Evolutionary conservation across 2,113 vertebrate species (phyloP), one percentile per base, ranked within the genome.

Genomic region (Polypterus bichir): DNA sequence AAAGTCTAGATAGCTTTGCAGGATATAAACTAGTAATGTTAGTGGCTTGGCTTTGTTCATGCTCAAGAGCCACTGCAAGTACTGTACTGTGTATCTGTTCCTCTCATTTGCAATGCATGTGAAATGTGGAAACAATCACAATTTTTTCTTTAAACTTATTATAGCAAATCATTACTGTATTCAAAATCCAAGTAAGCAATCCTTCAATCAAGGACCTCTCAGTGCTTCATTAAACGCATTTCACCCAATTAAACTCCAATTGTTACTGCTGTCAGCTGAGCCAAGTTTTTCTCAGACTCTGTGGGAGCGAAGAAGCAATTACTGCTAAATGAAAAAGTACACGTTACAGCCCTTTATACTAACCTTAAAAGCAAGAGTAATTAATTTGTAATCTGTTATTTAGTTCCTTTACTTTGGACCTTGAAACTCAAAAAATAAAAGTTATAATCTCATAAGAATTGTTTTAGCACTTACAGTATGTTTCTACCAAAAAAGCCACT

Each of bases 181-280:
- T 27, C 7, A 9, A 49, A 49, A 49, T 7, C 11, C 5, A 68
- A 58, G 52, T 44, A 8, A 64, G 65, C 9, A 10, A 10, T 7
- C 47, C 11, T 49, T 49, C 59, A 60, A 6, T 60, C 59, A 27
- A 7, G 44, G n/a, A 27, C 56, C 44, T 58, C 27, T 48, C 46
- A 60, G 46, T 49, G n/a, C 6, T 49, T 49, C 47, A 49, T 49
- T 60, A 27, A 51, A 60, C 4, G 11, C 11, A 49, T 49, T 57
- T 48, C 63, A 52, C 64, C 52, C 61, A 56, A 57, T 58, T 54
- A 63, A 60, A 68, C 63, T 52, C 64, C 66, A 65, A 63, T 61
- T 27, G 27, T 27, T 27, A 27, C 27, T 27, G 27, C 27, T 27
- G 27, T 27, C 27, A 27, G 27, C 27, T 27, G 27, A 27, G 27